A percentile compares a stretch with the other conserved stretches of the same genome.
Evolutionary conservation across 2,888 invertebrate species (phyloP).

Genomic region (Rhingia campestris): DNA sequence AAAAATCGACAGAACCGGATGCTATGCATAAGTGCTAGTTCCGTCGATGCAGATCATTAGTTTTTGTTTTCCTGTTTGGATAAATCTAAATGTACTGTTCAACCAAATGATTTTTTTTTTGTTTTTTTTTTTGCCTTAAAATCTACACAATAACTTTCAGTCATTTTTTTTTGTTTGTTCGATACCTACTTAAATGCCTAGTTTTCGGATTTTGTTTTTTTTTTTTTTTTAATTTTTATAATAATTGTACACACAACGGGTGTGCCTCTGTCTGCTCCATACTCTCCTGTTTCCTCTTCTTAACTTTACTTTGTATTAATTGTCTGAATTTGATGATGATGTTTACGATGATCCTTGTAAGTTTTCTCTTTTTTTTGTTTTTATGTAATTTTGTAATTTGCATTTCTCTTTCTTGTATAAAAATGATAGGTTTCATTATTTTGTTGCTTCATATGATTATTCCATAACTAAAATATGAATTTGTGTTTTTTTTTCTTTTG

Average conservation of each 20-base stretch:
- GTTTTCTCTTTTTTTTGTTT: slow-evolving; percentile 38
- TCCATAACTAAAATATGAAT: slow-evolving; percentile 74
- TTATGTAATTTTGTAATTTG: slow-evolving; percentile 57
- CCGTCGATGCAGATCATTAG: slow-evolving; percentile 59
- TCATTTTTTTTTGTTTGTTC: slow-evolving; percentile 71
- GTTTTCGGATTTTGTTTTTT: slow-evolving; percentile 57
- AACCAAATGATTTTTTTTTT: slow-evolving; percentile 61
- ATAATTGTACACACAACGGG: slow-evolving; percentile 68
- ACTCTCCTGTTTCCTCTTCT: slow-evolving; percentile 65
- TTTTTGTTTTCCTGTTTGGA: slow-evolving; percentile 30
- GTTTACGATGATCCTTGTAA: slow-evolving; percentile 71
- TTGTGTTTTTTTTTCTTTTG: slow-evolving; percentile 22
- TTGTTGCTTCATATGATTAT: slow-evolving; percentile 70
- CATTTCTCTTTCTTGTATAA: slow-evolving; percentile 72
- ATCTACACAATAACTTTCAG: slow-evolving; percentile 73
- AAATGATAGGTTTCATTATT: slow-evolving; percentile 73
- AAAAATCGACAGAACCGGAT: slow-evolving; percentile 55
- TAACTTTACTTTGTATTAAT: slow-evolving; percentile 73
- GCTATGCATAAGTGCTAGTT: slow-evolving; percentile 58
- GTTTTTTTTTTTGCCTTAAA: slow-evolving; percentile 54
- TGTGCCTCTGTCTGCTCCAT: slow-evolving; percentile 73
- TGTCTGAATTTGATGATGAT: slow-evolving; percentile 74
- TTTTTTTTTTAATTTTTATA: slow-evolving; percentile 33
- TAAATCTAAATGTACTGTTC: slow-evolving; percentile 66
- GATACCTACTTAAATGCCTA: slow-evolving; percentile 74